Evolutionary conservation across 2,888 invertebrate genomes (phyloP), one percentile per base, ranked within the genome.

Genomic region (Dolichomitus sp.): DNA sequence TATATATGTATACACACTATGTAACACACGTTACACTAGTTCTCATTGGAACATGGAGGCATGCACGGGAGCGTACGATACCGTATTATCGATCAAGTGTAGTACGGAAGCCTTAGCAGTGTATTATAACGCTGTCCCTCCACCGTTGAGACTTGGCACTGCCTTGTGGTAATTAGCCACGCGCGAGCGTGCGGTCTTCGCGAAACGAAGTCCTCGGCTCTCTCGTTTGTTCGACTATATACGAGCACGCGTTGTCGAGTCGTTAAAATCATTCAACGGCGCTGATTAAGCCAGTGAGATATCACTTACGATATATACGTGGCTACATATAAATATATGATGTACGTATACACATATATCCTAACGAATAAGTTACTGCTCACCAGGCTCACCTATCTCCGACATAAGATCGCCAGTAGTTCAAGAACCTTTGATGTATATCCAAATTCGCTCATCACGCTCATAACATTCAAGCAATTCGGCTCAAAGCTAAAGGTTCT

Each of bases 21-120:
- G n/a, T 1, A 5, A 30, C 11, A 59, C 59, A n/a, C 30, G 30
- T 7, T 54, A 48, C 54, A 37, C 59, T 42, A 27, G 54, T 61
- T 73, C 65, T 19, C 69, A 69, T 52, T 74, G 74, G 12, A 50
- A 52, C 61, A 57, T 14, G 37, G 40, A 76, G 80, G 68, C 68
- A 68, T 80, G 70, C 83, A 84, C 40, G 40, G 37, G 7, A 23
- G 81, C 80, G 81, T 84, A 70, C 84, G 88, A 89, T 88, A 88
- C 86, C 81, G 70, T 81, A 81, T 87, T 91, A 91, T 91, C 87
- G 91, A 91, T 91, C 90, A 91, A 90, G 88, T 83, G 83, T 87
- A 90, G 89, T 91, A 89, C 87, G 84, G 91, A 90, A 91, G 87
- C 91, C 90, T 68, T 90, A 90, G 77, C 77, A 74, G 80, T 86